phyloP scores from a whole-genome alignment of 2,888 invertebrate species.

The Exocentrus adspersus region DNA sequence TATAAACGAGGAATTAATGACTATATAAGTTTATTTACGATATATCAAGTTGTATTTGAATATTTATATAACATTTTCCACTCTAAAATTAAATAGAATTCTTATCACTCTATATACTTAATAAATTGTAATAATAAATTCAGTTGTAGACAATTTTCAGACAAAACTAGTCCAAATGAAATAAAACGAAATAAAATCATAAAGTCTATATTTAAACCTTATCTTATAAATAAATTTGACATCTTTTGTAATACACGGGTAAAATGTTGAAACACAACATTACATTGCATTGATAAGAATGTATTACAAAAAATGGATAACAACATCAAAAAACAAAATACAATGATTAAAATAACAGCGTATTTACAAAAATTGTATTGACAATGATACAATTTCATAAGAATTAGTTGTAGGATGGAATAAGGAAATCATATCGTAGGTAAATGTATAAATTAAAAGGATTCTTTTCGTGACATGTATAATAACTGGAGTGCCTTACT shows the following conservation, averaged over 20 bases:
- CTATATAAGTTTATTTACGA: slow-evolving; percentile 11
- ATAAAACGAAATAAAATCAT: slow-evolving; percentile 42
- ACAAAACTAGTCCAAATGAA: slow-evolving; percentile 24
- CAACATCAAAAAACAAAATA: slow-evolving; percentile 38
- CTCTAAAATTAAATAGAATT: slow-evolving; percentile 17
- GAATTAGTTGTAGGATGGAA: slow-evolving; percentile 47
- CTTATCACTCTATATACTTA: slow-evolving; percentile 18
- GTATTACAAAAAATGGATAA: slow-evolving; percentile 49
- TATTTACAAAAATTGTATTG: slow-evolving; percentile 40
- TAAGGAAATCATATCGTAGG: slow-evolving; percentile 39
- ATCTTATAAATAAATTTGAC: slow-evolving; percentile 41
- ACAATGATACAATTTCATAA: slow-evolving; percentile 40
- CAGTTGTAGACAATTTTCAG: slow-evolving; percentile 29
- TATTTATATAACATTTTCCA: slow-evolving; percentile 12
- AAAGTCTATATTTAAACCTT: slow-evolving; percentile 45
- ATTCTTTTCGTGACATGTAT: slow-evolving; percentile 29
- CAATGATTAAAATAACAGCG: slow-evolving; percentile 45
- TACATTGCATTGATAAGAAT: slow-evolving; percentile 46
- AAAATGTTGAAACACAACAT: slow-evolving; percentile 30
- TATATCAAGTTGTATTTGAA: slow-evolving; percentile 20
- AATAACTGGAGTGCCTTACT: slow-evolving; percentile 11
- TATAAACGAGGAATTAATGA: slow-evolving; percentile 40
- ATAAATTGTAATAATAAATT: slow-evolving; percentile 12
- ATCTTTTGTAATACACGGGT: slow-evolving; percentile 43
- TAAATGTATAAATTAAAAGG: slow-evolving; percentile 40